Conservation (phyloP, 2,888 invertebrate genomes). For the Thereva unica region DNA sequence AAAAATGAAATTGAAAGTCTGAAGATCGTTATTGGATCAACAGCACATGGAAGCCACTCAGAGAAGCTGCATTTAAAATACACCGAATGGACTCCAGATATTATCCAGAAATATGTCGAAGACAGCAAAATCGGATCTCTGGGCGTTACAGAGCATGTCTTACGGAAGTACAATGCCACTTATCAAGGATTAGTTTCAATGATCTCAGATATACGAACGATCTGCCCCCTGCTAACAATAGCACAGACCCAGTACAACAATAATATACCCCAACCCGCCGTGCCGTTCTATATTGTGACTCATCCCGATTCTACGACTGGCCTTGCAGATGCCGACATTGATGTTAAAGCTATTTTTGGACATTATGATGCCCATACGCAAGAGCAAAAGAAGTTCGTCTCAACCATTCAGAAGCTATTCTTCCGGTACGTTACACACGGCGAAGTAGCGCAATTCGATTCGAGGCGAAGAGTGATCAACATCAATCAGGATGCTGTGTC, state of each 20-base stretch:
- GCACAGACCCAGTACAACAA: constrained; percentile 50
- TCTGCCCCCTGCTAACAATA: constrained; percentile 75
- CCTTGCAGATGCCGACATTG: constrained; percentile 65
- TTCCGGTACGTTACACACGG: constrained; percentile 81
- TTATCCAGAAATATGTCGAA: constrained; percentile 67
- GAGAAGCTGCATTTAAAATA: constrained; percentile 65
- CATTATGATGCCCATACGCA: constrained; percentile 72
- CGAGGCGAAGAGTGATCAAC: constrained; percentile 64
- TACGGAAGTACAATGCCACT: constrained; percentile 69
- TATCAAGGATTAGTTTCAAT: constrained; percentile 71
- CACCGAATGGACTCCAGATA: constrained; percentile 68
- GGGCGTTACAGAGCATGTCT: constrained; percentile 66
- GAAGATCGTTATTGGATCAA: constrained; percentile 71
- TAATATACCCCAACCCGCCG: constrained; percentile 62
- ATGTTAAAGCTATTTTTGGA: constrained; percentile 78
- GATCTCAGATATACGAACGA: constrained; percentile 77
- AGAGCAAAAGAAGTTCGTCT: constrained; percentile 74
- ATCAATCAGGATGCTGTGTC: constrained; percentile 73
- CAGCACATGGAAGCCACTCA: constrained; percentile 73
- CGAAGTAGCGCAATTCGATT: constrained; percentile 66
- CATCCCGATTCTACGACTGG: constrained; percentile 63
- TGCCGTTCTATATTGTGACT: constrained; percentile 75
- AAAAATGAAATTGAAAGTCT: constrained; percentile 56
- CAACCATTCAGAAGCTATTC: constrained; percentile 80
- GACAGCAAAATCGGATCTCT: constrained; percentile 63